A percentile compares a stretch with the other conserved stretches of the same genome.
Evolutionary conservation across 2,888 invertebrate species (phyloP).

Genomic region (Dynastes grantii): DNA sequence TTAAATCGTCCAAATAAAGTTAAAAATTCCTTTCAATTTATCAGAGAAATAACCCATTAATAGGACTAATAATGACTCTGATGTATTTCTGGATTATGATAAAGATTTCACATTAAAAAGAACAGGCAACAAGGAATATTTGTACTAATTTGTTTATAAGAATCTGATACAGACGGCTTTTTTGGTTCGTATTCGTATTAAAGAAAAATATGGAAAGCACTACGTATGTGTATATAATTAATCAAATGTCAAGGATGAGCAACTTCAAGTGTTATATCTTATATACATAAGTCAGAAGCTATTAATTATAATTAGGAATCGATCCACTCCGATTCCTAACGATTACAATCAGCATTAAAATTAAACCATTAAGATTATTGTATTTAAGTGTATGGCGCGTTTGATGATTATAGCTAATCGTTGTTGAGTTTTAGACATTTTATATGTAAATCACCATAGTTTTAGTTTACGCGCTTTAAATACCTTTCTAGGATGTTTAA

Average conservation of each 20-base stretch:
- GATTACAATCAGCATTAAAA: not conserved
- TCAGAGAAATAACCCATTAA: too few species aligned
- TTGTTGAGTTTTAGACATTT: too few species aligned
- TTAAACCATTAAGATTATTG: not conserved
- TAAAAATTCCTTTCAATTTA: too few species aligned
- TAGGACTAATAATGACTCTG: too few species aligned
- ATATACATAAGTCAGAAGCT: not conserved
- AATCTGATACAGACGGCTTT: not conserved
- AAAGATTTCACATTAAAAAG: too few species aligned
- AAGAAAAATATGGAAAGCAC: not conserved
- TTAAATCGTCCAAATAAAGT: too few species aligned
- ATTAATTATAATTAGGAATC: not conserved
- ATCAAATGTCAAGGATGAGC: conserved; percentile 8
- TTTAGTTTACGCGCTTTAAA: too few species aligned
- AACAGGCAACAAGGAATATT: not conserved
- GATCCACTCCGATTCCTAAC: not conserved
- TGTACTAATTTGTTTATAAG: not conserved
- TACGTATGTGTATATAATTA: not conserved
- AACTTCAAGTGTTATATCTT: not conserved
- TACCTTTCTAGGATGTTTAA: too few species aligned
- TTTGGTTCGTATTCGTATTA: not conserved
- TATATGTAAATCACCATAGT: too few species aligned
- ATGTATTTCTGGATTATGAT: too few species aligned
- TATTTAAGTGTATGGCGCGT: not conserved
- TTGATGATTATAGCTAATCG: not conserved